Conservation (phyloP, 2,113 vertebrate genomes). For the Ceratotherium simum region DNA sequence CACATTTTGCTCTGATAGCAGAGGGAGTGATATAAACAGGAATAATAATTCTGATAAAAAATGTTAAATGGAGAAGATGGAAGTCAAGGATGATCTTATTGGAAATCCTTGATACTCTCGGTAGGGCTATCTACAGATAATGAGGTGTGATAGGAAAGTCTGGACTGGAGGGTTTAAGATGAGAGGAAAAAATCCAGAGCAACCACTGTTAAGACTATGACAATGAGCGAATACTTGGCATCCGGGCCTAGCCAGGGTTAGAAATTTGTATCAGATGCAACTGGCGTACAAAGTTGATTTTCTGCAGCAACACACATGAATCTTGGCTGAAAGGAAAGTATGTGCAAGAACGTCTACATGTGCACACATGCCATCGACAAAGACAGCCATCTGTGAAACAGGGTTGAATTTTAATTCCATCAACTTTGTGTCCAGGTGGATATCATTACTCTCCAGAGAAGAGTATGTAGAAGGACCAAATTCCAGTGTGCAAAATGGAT, state of each 20-base stretch:
- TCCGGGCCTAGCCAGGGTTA: neutral
- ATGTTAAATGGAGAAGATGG: neutral
- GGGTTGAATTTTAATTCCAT: neutral
- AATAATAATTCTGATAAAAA: neutral
- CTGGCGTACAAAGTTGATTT: neutral
- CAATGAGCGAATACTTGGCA: neutral
- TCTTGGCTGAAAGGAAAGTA: neutral
- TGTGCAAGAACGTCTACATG: rapidly evolving
- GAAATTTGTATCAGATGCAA: neutral
- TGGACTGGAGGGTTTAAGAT: neutral
- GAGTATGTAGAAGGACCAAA: neutral
- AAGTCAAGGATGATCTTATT: neutral
- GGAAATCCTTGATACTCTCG: neutral
- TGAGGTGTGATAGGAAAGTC: neutral
- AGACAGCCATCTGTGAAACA: neutral
- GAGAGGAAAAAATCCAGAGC: neutral
- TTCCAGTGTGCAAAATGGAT: neutral
- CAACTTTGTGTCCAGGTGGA: neutral
- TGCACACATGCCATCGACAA: rapidly evolving
- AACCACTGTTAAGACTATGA: neutral
- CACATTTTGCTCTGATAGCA: neutral
- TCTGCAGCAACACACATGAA: neutral
- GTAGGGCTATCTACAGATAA: neutral
- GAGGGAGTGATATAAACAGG: neutral
- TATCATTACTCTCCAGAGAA: neutral